A percentile compares a stretch with the other conserved stretches of the same genome.
These are phyloP conservation scores for Hedychridium roseum DNA, from an alignment of 2,888 invertebrate genomes.

Conservation along the genomic window DNA sequence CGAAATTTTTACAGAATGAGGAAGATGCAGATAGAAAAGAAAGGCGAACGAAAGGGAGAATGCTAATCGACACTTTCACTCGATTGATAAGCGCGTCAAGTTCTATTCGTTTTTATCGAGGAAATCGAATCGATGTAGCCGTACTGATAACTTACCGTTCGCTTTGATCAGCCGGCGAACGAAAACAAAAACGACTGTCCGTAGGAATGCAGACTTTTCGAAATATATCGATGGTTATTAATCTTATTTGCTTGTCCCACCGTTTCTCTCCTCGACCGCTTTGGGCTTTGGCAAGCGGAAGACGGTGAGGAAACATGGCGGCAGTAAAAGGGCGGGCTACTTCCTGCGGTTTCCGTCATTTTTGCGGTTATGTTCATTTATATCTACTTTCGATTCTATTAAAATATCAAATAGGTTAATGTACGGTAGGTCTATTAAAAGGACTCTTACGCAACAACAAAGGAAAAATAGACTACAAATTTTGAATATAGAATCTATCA, in stretches of 20 bases:
- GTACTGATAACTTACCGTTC: too few species aligned
- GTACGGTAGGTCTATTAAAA: too few species aligned
- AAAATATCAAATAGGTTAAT: too few species aligned
- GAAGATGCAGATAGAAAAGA: background rate
- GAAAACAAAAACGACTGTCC: background rate
- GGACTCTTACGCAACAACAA: too few species aligned
- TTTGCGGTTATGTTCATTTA: too few species aligned
- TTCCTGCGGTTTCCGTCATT: too few species aligned
- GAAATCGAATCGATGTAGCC: too few species aligned
- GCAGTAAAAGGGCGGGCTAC: conserved; percentile 42
- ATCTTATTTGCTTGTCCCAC: conserved; percentile 26
- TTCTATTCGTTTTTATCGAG: too few species aligned
- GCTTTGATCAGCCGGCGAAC: background rate
- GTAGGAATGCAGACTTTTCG: background rate
- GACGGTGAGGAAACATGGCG: conserved; percentile 47
- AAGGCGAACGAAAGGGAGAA: conserved; percentile 1
- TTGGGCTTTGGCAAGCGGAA: conserved; percentile 41
- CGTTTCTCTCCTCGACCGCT: conserved; percentile 26
- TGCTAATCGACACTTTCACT: conserved; percentile 7
- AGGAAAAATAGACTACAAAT: too few species aligned
- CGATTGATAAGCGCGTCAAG: conserved; percentile 19
- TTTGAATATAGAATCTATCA: too few species aligned
- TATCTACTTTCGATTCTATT: too few species aligned
- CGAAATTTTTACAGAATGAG: background rate
- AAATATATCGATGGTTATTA: conserved; percentile 22